Percentiles rank a stretch among this genome's conserved stretches.
These are phyloP conservation scores for Hassar affinis DNA, from an alignment of 2,113 vertebrate species.

Conservation along the genomic window DNA sequence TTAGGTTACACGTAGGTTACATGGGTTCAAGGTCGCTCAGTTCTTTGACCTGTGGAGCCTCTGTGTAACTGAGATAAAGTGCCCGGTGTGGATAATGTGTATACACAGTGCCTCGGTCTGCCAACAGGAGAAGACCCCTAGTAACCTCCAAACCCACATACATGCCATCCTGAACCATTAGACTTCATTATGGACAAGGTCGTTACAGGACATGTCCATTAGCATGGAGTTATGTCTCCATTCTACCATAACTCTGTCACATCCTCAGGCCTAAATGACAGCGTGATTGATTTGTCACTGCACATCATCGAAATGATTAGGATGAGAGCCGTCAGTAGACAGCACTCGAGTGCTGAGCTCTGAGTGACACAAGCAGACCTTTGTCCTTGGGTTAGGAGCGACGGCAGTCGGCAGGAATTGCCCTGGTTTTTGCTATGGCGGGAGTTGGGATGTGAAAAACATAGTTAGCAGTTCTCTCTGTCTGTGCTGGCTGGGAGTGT, in stretches of 20 bases:
- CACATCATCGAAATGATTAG: constrained; percentile 52
- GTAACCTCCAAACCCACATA: constrained; percentile 55
- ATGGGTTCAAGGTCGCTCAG: constrained; percentile 21
- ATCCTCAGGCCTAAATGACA: constrained; percentile 57
- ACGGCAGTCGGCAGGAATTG: neutral
- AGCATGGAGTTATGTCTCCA: constrained; percentile 57
- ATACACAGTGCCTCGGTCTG: constrained; percentile 10
- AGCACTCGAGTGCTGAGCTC: constrained; percentile 4
- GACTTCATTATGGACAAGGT: constrained; percentile 66
- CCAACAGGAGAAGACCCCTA: constrained; percentile 15
- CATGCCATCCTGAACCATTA: constrained; percentile 55
- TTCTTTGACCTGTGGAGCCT: constrained; percentile 34
- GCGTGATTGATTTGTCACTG: constrained; percentile 63
- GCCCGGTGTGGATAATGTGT: constrained; percentile 7
- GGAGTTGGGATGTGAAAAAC: neutral
- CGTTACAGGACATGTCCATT: constrained; percentile 59
- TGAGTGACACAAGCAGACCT: constrained; percentile 20
- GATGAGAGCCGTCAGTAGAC: constrained; percentile 31
- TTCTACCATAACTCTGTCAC: constrained; percentile 44
- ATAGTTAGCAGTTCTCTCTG: neutral
- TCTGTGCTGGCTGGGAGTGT: constrained; percentile 7
- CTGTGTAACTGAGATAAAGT: constrained; percentile 46
- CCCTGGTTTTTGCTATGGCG: constrained; percentile 27
- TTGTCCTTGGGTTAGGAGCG: constrained; percentile 20
- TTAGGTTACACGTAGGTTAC: neutral